Evolutionary conservation across 1,140 invertebrate genomes (phyloP).

Genomic region (Temnothorax curvispinosus): DNA sequence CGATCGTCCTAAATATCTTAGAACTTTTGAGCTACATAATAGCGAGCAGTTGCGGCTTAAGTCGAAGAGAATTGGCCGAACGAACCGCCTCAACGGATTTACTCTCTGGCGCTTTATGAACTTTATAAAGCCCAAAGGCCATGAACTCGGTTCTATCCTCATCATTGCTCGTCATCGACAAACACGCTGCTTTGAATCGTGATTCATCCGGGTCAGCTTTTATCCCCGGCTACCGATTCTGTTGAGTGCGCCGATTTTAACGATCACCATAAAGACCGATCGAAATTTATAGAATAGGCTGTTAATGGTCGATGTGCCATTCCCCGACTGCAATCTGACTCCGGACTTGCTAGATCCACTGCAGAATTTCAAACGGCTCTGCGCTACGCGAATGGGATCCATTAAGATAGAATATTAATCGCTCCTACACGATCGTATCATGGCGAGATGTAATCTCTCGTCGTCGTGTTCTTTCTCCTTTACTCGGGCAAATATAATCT

Average conservation of each 20-base stretch:
- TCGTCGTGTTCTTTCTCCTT: slow-evolving; percentile 40
- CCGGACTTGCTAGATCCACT: slow-evolving; percentile 53
- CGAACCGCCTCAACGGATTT: neutral
- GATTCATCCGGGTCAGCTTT: slow-evolving; percentile 35
- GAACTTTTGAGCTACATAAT: slow-evolving; percentile 19
- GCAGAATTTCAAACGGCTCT: slow-evolving; percentile 52
- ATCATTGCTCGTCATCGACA: slow-evolving; percentile 26
- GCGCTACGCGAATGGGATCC: slow-evolving; percentile 52
- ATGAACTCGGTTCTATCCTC: slow-evolving; percentile 1
- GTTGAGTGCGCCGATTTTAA: slow-evolving; percentile 57
- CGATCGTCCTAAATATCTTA: neutral
- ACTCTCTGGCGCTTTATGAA: neutral
- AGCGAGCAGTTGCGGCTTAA: neutral
- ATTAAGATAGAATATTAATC: slow-evolving; percentile 71
- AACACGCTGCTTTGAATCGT: slow-evolving; percentile 23
- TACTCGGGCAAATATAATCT: slow-evolving; percentile 22
- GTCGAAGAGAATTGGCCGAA: slow-evolving; percentile 7
- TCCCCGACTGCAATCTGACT: slow-evolving; percentile 62
- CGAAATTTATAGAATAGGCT: slow-evolving; percentile 67
- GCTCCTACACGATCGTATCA: slow-evolving; percentile 27
- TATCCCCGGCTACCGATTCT: slow-evolving; percentile 41
- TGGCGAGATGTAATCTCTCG: slow-evolving; percentile 20
- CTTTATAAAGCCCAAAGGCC: slow-evolving; percentile 28
- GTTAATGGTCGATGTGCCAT: slow-evolving; percentile 59
- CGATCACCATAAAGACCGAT: slow-evolving; percentile 64